These are phyloP conservation scores for Corvus moneduloides DNA, from an alignment of 2,113 vertebrate species.

Conservation along the genomic window DNA sequence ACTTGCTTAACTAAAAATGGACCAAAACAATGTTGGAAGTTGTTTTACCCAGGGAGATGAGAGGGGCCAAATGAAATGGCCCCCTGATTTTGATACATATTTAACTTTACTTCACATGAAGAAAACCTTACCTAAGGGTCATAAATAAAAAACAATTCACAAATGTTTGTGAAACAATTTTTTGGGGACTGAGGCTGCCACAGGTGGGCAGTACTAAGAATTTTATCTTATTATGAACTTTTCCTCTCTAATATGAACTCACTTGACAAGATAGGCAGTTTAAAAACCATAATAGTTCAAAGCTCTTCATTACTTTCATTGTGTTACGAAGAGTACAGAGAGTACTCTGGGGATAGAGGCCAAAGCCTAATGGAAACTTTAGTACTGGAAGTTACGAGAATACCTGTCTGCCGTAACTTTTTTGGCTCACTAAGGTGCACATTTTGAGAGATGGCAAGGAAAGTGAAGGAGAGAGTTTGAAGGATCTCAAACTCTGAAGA, in stretches of 20 bases:
- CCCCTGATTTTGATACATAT: background rate
- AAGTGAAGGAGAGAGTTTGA: background rate
- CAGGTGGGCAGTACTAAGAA: background rate
- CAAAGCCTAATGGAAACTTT: constrained; percentile 43
- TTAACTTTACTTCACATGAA: background rate
- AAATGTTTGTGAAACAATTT: background rate
- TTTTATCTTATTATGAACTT: background rate
- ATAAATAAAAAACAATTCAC: background rate
- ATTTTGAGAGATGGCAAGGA: constrained; percentile 5
- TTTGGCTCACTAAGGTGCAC: constrained; percentile 11
- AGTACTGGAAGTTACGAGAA: background rate
- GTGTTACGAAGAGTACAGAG: background rate
- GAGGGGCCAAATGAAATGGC: background rate
- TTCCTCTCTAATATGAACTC: background rate
- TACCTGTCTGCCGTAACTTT: constrained; percentile 10
- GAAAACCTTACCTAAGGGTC: background rate
- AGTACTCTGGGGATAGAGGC: background rate
- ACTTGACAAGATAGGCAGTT: background rate
- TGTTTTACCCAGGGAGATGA: background rate
- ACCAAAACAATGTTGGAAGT: background rate
- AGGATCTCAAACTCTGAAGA: background rate
- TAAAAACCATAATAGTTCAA: background rate
- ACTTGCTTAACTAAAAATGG: background rate
- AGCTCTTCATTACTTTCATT: background rate
- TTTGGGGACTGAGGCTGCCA: background rate